Conservation (phyloP, 1,140 invertebrate species). For the Vanessa tameamea region DNA sequence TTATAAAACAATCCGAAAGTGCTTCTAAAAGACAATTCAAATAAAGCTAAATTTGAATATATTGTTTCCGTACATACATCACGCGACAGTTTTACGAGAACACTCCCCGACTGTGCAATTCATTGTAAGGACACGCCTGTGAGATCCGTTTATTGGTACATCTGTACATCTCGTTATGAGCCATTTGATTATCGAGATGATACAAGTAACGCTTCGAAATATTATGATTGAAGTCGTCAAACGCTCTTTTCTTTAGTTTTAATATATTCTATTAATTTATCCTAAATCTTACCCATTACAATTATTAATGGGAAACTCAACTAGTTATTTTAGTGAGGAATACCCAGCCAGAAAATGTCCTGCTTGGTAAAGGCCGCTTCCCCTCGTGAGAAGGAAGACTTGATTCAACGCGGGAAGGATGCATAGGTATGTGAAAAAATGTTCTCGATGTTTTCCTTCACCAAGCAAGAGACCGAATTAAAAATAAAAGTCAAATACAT, state of each 20-base stretch:
- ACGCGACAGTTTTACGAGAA: constrained; percentile 1
- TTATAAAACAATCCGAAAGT: not conserved
- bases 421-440: too few species aligned
- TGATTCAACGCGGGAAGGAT: too few species aligned
- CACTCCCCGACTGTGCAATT: constrained; percentile 2
- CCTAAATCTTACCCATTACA: too few species aligned
- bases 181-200: not conserved
- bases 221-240: not conserved
- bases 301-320: too few species aligned
- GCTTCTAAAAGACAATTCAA: not conserved
- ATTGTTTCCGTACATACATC: not conserved
- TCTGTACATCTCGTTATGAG: not conserved
- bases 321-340: too few species aligned
- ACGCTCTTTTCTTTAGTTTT: not conserved
- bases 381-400: too few species aligned
- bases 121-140: not conserved
- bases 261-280: too few species aligned
- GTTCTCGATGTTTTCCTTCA: too few species aligned
- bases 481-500: too few species aligned
- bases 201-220: not conserved
- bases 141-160: not conserved
- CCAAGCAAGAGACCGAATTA: too few species aligned
- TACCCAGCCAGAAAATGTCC: too few species aligned
- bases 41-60: constrained; percentile 2
- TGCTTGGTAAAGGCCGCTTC: too few species aligned